phyloP scores from a whole-genome alignment of 2,797 vertebrate genomes.

The Enteromius fasciolatus region DNA sequence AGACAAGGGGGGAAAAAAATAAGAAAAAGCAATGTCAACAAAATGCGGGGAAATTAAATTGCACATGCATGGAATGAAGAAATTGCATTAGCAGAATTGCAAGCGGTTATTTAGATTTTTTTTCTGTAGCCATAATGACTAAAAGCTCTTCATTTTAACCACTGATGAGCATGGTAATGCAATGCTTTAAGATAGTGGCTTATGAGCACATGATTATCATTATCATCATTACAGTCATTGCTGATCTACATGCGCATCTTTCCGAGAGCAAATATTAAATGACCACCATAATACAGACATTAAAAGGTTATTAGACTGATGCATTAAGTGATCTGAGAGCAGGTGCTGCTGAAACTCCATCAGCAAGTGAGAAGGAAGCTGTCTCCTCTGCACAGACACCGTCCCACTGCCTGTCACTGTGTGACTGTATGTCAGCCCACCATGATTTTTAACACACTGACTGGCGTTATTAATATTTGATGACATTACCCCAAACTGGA shows the following conservation, averaged over 20 bases:
- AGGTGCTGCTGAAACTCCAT: slow-evolving; percentile 66
- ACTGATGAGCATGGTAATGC: slow-evolving; percentile 72
- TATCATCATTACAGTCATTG: slow-evolving; percentile 75
- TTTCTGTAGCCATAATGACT: slow-evolving; percentile 77
- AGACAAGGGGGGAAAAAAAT: slow-evolving; percentile 26
- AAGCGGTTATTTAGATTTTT: slow-evolving; percentile 58
- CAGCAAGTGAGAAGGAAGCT: slow-evolving; percentile 66
- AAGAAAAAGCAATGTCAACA: slow-evolving; percentile 71
- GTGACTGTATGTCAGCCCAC: slow-evolving; percentile 34
- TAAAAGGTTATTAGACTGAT: slow-evolving; percentile 80
- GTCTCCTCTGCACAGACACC: slow-evolving; percentile 57
- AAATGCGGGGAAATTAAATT: slow-evolving; percentile 76
- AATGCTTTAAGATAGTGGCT: slow-evolving; percentile 71
- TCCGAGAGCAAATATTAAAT: slow-evolving; percentile 72
- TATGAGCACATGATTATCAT: slow-evolving; percentile 76
- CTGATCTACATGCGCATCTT: slow-evolving; percentile 75
- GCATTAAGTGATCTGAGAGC: slow-evolving; percentile 74
- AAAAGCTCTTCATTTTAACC: slow-evolving; percentile 81
- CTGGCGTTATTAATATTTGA: slow-evolving; percentile 71
- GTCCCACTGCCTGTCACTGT: slow-evolving; percentile 57
- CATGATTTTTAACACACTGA: slow-evolving; percentile 67
- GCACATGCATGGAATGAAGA: slow-evolving; percentile 73
- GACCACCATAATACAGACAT: slow-evolving; percentile 74
- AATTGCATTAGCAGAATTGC: slow-evolving; percentile 76
- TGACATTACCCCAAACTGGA: slow-evolving; percentile 60